Percentiles rank a stretch among this genome's conserved stretches.
Conservation (phyloP, 2,888 invertebrate species). For the Ditylenchus weischeri region DNA sequence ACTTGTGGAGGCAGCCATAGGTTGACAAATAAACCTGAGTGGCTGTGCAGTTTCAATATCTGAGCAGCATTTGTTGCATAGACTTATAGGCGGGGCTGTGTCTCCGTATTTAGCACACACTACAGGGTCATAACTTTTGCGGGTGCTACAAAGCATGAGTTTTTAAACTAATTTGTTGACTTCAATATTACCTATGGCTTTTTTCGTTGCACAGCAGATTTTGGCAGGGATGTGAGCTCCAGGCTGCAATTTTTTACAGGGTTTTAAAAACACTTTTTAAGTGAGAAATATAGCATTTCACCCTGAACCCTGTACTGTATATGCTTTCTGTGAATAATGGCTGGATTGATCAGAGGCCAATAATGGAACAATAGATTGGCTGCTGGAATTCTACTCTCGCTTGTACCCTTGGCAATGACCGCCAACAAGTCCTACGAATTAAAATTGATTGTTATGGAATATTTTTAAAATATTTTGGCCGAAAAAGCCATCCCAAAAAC, state of each 20-base stretch:
- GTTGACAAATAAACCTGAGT: constrained; percentile 49
- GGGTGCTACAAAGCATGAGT: not conserved
- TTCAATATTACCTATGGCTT: constrained; percentile 31
- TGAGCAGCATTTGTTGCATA: constrained; percentile 70
- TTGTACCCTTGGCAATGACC: constrained; percentile 93
- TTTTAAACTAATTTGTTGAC: not conserved
- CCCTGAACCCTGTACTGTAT: constrained; percentile 82
- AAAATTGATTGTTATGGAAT: constrained; percentile 6
- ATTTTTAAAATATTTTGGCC: constrained; percentile 4
- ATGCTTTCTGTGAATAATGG: constrained; percentile 82
- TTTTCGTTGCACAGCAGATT: constrained; percentile 46
- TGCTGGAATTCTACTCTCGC: constrained; percentile 86
- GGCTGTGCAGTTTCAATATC: constrained; percentile 59
- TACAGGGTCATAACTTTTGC: constrained; percentile 71
- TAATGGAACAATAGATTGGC: constrained; percentile 95
- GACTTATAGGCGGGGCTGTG: constrained; percentile 84
- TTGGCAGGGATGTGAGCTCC: constrained; percentile 41
- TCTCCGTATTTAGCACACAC: constrained; percentile 69
- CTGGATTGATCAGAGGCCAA: constrained; percentile 95
- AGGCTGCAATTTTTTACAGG: constrained; percentile 31
- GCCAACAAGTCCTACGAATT: constrained; percentile 74
- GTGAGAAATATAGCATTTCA: constrained; percentile 9
- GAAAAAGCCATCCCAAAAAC: too few species aligned
- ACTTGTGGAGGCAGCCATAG: constrained; percentile 51
- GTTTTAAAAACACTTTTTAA: too few species aligned